Percentiles rank a stretch among this genome's conserved stretches.
These are phyloP conservation scores for Desmophyllum pertusum DNA, from an alignment of 92 coral and sea anemone species.

Conservation along the genomic window DNA sequence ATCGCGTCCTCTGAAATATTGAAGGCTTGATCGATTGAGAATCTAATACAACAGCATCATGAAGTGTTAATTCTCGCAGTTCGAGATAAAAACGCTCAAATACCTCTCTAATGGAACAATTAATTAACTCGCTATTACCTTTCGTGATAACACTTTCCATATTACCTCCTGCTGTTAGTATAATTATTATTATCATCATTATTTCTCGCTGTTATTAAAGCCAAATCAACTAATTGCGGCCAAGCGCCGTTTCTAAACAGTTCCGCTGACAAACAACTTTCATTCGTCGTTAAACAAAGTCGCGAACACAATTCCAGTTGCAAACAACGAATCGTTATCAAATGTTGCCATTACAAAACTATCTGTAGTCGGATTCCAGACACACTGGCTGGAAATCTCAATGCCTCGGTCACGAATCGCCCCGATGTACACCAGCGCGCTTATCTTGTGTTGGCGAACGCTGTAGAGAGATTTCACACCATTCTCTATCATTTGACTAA, in stretches of 20 bases:
- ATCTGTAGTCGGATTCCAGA: constrained; percentile 77
- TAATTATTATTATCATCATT: background rate
- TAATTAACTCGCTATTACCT: constrained; percentile 1
- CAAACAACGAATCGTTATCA: constrained; percentile 56
- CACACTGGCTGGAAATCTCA: constrained; percentile 70
- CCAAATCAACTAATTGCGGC: background rate
- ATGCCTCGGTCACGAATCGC: constrained; percentile 69
- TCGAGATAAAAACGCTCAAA: background rate
- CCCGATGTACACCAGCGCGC: constrained; percentile 70
- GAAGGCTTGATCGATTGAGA: background rate
- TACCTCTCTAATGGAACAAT: background rate
- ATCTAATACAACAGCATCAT: background rate
- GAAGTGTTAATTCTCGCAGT: background rate
- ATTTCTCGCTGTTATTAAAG: background rate
- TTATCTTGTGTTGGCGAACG: constrained; percentile 60
- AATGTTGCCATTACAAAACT: constrained; percentile 67
- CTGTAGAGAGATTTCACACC: constrained; percentile 64
- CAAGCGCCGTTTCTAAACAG: background rate
- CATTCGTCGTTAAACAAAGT: constrained; percentile 64
- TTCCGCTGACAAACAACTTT: background rate
- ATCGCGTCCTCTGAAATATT: background rate
- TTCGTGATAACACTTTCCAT: background rate
- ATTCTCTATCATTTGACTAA: constrained; percentile 64
- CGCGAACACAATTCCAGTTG: constrained; percentile 77
- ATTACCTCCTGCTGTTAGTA: background rate